These are phyloP conservation scores for Serranus cabrilla DNA, from an alignment of 2,797 vertebrate genomes.

Conservation along the genomic window DNA sequence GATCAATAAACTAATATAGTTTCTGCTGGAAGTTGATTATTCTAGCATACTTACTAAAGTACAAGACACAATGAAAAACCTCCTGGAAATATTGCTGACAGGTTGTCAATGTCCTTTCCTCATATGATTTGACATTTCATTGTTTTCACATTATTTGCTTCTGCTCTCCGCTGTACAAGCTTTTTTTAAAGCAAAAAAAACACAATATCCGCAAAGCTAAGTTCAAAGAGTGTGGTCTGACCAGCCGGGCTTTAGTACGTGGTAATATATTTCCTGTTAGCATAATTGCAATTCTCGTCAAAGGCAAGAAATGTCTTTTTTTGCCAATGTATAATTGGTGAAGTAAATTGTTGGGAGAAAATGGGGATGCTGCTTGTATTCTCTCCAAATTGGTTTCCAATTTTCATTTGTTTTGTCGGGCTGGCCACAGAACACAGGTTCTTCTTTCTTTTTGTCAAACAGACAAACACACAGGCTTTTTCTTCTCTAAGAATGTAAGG, in stretches of 20 bases:
- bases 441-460: constrained; percentile 21
- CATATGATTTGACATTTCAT: constrained; percentile 25
- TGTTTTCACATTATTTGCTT: constrained; percentile 29
- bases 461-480: constrained; percentile 10
- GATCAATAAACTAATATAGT: neutral
- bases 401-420: constrained; percentile 69
- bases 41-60: constrained; percentile 3
- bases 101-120: constrained; percentile 29
- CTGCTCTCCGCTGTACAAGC: neutral
- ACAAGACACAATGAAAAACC: constrained; percentile 11
- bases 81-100: constrained; percentile 10
- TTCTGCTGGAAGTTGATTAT: constrained; percentile 11
- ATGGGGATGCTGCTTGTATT: constrained; percentile 58
- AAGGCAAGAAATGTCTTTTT: constrained; percentile 51
- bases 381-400: constrained; percentile 66
- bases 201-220: constrained; percentile 30
- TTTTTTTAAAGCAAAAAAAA: constrained; percentile 19
- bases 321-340: constrained; percentile 63
- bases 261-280: constrained; percentile 43
- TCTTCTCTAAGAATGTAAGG: constrained; percentile 37
- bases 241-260: constrained; percentile 27
- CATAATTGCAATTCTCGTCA: constrained; percentile 52
- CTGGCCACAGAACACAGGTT: constrained; percentile 61
- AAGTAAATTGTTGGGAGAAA: constrained; percentile 65
- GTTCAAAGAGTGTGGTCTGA: constrained; percentile 20